Conservation (phyloP, 2,888 invertebrate species). For the Epirrita christyi region DNA sequence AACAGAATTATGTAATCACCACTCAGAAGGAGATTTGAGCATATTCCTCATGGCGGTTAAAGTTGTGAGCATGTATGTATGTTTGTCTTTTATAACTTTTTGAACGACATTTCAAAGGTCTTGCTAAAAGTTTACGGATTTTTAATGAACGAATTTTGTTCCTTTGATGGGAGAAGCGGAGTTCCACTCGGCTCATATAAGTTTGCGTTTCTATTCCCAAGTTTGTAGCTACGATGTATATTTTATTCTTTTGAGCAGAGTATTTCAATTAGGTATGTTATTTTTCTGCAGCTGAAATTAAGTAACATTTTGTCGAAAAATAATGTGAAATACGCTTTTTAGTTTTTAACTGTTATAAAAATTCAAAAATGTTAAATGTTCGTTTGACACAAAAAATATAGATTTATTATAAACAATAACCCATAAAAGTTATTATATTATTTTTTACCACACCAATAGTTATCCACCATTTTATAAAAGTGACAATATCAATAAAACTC, state of each 20-base stretch:
- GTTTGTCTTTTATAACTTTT: background rate
- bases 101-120: slow-evolving; percentile 15
- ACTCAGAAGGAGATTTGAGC: too few species aligned
- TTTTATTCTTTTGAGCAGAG: slow-evolving; percentile 17
- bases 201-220: slow-evolving; percentile 25
- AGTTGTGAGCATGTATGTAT: too few species aligned
- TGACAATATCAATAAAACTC: background rate
- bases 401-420: too few species aligned
- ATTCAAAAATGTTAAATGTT: too few species aligned
- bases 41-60: too few species aligned
- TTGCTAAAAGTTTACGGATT: slow-evolving; percentile 26
- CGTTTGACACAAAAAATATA: too few species aligned
- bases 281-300: background rate
- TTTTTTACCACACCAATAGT: too few species aligned
- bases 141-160: slow-evolving; percentile 37
- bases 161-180: slow-evolving; percentile 26
- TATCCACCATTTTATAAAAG: too few species aligned
- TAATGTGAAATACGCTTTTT: background rate
- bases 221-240: slow-evolving; percentile 15
- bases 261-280: slow-evolving; percentile 14
- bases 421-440: too few species aligned
- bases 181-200: slow-evolving; percentile 23
- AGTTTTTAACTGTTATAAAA: background rate
- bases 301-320: too few species aligned
- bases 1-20: too few species aligned